Conservation (phyloP, 2,113 vertebrate species). For the Petromus typicus region DNA sequence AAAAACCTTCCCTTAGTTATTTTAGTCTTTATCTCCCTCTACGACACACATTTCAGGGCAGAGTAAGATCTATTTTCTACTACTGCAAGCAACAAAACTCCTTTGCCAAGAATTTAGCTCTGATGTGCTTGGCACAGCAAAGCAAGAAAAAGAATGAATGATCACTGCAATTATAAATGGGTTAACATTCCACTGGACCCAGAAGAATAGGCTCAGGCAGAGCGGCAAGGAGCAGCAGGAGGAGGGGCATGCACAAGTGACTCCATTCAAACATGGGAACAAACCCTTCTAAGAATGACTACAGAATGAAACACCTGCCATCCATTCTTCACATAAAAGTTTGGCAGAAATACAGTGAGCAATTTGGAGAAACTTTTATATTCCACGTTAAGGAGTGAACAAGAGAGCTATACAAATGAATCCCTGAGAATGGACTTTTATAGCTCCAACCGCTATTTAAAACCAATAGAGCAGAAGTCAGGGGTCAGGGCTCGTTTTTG, state of each 20-base stretch:
- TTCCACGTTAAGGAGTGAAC: conserved; percentile 64
- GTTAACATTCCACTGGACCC: conserved; percentile 68
- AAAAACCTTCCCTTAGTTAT: neutral
- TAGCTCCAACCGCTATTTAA: conserved; percentile 57
- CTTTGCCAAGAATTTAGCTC: conserved; percentile 69
- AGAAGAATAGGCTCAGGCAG: conserved; percentile 70
- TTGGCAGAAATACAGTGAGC: conserved; percentile 74
- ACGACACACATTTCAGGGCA: neutral
- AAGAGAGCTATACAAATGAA: conserved; percentile 56
- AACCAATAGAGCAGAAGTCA: conserved; percentile 62
- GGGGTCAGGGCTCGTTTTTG: conserved; percentile 62
- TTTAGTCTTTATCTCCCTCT: neutral
- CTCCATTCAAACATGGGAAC: conserved; percentile 75
- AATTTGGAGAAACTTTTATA: conserved; percentile 76
- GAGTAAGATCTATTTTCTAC: conserved; percentile 36
- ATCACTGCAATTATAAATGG: conserved; percentile 75
- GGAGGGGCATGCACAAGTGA: conserved; percentile 21
- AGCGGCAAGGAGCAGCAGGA: conserved; percentile 23
- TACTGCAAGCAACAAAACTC: conserved; percentile 42
- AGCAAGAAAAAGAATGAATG: conserved; percentile 69
- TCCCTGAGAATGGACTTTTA: conserved; percentile 57
- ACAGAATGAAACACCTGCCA: conserved; percentile 80
- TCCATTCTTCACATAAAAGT: conserved; percentile 69
- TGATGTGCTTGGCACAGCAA: conserved; percentile 69
- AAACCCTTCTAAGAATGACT: conserved; percentile 75